Base-by-base conservation (phyloP, 1,140 invertebrate genomes). In the Sminthurinus signatus region DNA sequence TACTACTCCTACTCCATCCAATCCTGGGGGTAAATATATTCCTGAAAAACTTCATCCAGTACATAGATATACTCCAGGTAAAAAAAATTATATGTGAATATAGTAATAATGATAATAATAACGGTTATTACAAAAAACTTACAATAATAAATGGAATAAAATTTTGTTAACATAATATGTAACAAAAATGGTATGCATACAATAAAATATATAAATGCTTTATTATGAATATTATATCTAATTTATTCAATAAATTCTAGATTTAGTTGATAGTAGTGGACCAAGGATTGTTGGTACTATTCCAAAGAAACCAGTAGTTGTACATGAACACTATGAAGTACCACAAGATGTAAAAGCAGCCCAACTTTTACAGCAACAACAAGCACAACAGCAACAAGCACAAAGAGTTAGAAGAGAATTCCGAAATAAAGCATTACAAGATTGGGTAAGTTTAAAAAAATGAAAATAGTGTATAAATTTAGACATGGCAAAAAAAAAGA, bases 271-370 rank as follows among this genome's bases (percentile, higher is more conserved):
- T 23, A 72, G 64, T 31, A n/a, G 31, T 19, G 69, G 65, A 21
- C 70, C 70, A 19, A 82, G 88, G 65, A 88, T 91, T 62, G 87
- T 90, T 23, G 88, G 87, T 36, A 83, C 87, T 46, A 82, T 88
- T 74, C 87, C 88, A 54, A 91, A 90, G 77, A 73, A 71, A 44
- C 68, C 65, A 59, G 51, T 69, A 23, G 15, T 15, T 36, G 63
- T 58, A 2, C 43, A 29, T 3, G 70, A 72, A 51, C 70, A 72
- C 29, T 72, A 72, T 58, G 70, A 72, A 69, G 65, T 72, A 43
- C 70, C 70, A 19, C 70, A 72, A 51, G n/a, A n/a, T n/a, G n/a
- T n/a, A n/a, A n/a, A n/a, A n/a, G 69, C 69, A 5, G 65, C 68
- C 31, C 63, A 65, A 50, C 50, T 32, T 17, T 19, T 28, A 28